phyloP scores from a whole-genome alignment of 2,113 vertebrate genomes.

The Phasianus colchicus region DNA sequence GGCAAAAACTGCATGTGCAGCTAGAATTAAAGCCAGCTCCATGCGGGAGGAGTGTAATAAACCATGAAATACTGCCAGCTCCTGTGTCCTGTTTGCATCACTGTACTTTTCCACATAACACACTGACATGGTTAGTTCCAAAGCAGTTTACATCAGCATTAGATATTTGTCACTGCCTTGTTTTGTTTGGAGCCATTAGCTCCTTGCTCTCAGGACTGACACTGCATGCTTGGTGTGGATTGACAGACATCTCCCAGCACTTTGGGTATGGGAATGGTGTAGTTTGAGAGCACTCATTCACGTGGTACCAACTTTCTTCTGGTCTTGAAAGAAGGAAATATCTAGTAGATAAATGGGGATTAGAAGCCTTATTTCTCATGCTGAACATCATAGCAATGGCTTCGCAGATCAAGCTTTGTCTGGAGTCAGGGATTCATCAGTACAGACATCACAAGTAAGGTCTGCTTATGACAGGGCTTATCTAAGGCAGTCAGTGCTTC shows the following conservation, averaged over 20 bases:
- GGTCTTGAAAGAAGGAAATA: background rate
- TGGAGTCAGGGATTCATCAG: background rate
- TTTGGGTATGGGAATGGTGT: background rate
- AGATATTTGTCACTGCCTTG: background rate
- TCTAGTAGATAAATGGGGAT: background rate
- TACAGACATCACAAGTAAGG: background rate
- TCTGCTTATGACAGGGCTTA: background rate
- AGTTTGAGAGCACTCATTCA: background rate
- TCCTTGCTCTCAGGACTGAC: background rate
- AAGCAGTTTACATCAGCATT: background rate
- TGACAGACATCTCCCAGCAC: background rate
- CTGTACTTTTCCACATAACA: background rate
- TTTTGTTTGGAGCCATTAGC: conserved; percentile 2
- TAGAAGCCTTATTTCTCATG: background rate
- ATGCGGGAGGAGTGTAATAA: background rate
- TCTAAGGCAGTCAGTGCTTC: background rate
- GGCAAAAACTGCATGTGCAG: conserved; percentile 7
- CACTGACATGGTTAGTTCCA: background rate
- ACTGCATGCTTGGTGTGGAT: background rate
- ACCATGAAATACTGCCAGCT: background rate
- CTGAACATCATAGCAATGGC: background rate
- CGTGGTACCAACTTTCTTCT: background rate
- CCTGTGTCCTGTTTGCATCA: background rate
- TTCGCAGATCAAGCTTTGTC: background rate
- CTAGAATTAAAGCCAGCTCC: background rate